Conservation (phyloP, 2,113 vertebrate species). For the Zapornia atra region DNA sequence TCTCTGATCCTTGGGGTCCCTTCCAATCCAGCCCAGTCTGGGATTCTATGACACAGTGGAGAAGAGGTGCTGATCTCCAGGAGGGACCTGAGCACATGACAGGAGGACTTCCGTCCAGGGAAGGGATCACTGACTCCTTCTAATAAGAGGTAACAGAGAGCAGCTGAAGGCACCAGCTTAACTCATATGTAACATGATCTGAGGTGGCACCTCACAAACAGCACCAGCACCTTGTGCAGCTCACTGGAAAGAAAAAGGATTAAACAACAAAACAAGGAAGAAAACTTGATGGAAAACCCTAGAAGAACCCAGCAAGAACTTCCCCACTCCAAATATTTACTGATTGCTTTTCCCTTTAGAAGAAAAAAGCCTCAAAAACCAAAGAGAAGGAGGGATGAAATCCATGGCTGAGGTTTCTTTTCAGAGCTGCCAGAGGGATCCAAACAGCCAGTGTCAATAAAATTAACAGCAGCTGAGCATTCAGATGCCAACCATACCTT, state of each 20-base stretch:
- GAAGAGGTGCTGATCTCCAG: fast-evolving
- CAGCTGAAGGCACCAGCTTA: background rate
- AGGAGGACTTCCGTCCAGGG: background rate
- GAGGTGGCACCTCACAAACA: background rate
- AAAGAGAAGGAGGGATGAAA: background rate
- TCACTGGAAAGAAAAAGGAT: too few species aligned
- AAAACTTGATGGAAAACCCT: background rate
- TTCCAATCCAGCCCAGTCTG: too few species aligned
- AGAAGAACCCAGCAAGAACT: fast-evolving
- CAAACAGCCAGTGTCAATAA: background rate
- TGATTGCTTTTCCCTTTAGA: background rate
- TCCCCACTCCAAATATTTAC: background rate
- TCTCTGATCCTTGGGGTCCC: too few species aligned
- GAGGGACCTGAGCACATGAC: background rate
- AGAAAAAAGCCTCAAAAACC: background rate
- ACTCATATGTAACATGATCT: fast-evolving
- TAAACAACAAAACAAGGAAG: fast-evolving
- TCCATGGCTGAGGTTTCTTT: background rate
- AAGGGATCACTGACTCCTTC: background rate
- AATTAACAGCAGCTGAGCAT: constrained; percentile 57
- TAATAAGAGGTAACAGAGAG: background rate
- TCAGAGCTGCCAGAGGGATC: constrained; percentile 15
- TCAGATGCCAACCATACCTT: constrained; percentile 30
- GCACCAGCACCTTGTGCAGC: too few species aligned
- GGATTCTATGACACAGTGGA: background rate